Base-by-base conservation (phyloP, 2,113 vertebrate genomes). In the Stigmatopora nigra region DNA sequence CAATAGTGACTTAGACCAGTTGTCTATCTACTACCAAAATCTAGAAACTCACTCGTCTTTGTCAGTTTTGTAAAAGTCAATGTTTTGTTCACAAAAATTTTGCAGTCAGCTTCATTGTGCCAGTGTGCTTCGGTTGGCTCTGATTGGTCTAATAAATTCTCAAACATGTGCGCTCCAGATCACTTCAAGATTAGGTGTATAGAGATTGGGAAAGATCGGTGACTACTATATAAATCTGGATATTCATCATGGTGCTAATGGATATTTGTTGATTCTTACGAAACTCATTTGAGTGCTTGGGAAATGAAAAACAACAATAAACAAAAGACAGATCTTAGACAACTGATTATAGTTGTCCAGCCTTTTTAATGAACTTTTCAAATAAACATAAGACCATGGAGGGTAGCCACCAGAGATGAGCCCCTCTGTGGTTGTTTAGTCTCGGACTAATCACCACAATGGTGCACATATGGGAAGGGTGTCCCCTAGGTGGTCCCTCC, bases 351-450 rank as follows among this genome's bases (percentile, higher is more conserved):
- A 69, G 81, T 61, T 52, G 47, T 65, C 69, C 77, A 75, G 75
- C 70, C 66, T 62, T 68, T 61, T 70, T 83, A 88, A 88, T 77
- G 84, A 79, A 73, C 71, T 75, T 78, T 73, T 63, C 83, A 78
- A 31, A 75, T 85, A 86, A 87, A 76, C 79, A 84, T 64, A 73
- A 84, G 69, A 76, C 65, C 69, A 69, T 68, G 47, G 49, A 53
- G 69, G 19, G 45, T 85, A 82, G 79, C 78, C 72, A 78, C 72
- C 66, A 71, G 83, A 84, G 83, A 86, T 84, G 82, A 75, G 75
- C 73, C 67, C 58, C 49, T 76, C 85, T 83, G 53, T 56, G 84
- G 89, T 87, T 91, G 89, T 91, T 91, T 91, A 91, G 87, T 91
- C 89, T 91, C 78, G 5, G 63, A 78, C 68, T 77, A 64, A 62